A percentile compares a stretch with the other conserved stretches of the same genome.
phyloP scores from a whole-genome alignment of 2,888 invertebrate species.

The Lampropteryx suffumata region DNA sequence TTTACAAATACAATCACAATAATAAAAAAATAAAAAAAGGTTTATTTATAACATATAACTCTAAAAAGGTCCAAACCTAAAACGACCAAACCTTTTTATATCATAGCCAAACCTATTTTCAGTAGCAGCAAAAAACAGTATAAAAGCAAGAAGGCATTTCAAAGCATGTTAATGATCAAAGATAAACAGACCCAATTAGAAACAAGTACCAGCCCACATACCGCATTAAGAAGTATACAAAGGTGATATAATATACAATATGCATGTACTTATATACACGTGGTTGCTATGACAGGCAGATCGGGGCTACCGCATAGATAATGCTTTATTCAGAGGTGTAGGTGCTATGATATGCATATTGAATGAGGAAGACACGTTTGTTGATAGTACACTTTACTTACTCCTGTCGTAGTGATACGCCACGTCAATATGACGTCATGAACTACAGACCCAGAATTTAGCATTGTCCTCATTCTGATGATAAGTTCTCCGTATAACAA shows the following conservation, averaged over 20 bases:
- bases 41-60: too few species aligned
- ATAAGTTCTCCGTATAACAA: slow-evolving; percentile 15
- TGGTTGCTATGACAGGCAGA: slow-evolving; percentile 30
- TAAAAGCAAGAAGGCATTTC: not conserved
- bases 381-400: slow-evolving; percentile 18
- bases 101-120: too few species aligned
- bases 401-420: slow-evolving; percentile 18
- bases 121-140: too few species aligned
- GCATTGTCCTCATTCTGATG: slow-evolving; percentile 9
- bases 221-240: slow-evolving; percentile 31
- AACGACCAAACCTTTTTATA: too few species aligned
- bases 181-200: slow-evolving; percentile 18
- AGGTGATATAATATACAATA: too few species aligned
- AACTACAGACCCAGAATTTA: slow-evolving; percentile 5
- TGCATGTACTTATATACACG: slow-evolving; percentile 37
- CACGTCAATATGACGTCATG: slow-evolving; percentile 22
- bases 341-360: slow-evolving; percentile 37
- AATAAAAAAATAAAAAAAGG: too few species aligned
- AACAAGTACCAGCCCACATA: slow-evolving; percentile 20
- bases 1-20: slow-evolving; percentile 20
- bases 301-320: slow-evolving; percentile 35
- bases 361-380: slow-evolving; percentile 25
- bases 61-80: too few species aligned
- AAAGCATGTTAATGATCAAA: not conserved
- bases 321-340: slow-evolving; percentile 28